A percentile compares a stretch with the other conserved stretches of the same genome.
These are phyloP conservation scores for Neopelma chrysocephalum DNA, from an alignment of 2,797 vertebrate genomes.

Conservation along the genomic window DNA sequence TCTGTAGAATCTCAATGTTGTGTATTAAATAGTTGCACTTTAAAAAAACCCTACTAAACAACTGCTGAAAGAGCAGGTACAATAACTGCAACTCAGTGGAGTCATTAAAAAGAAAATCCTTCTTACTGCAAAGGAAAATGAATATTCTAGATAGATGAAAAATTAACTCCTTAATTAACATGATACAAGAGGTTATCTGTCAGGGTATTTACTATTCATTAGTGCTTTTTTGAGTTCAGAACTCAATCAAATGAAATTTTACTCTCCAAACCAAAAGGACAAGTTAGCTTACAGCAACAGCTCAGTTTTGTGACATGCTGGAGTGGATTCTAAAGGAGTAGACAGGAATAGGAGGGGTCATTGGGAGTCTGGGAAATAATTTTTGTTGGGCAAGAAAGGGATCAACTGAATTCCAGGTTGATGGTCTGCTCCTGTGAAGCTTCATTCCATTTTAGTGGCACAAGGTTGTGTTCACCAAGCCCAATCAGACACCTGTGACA, in stretches of 20 bases:
- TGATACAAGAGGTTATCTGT: background rate
- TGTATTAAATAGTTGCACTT: background rate
- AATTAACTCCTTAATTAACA: background rate
- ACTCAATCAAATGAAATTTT: background rate
- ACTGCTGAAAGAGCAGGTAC: background rate
- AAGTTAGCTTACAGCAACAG: background rate
- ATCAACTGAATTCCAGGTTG: background rate
- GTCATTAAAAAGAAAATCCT: background rate
- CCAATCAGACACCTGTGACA: background rate
- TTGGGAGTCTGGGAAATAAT: background rate
- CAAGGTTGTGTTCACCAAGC: background rate
- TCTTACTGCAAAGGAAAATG: background rate
- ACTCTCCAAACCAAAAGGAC: background rate
- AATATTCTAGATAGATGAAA: background rate
- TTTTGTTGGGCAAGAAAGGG: background rate
- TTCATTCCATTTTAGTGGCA: background rate
- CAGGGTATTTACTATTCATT: background rate
- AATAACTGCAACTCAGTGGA: background rate
- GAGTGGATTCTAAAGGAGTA: background rate
- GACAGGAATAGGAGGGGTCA: background rate
- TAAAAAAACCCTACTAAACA: background rate
- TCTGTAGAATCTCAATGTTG: background rate
- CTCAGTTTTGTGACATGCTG: background rate
- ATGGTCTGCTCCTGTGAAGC: background rate
- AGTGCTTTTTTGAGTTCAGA: background rate